Evolutionary conservation across 1,140 invertebrate genomes (phyloP), one percentile per base, ranked within the genome.

Genomic region (Choristoneura fumiferana): DNA sequence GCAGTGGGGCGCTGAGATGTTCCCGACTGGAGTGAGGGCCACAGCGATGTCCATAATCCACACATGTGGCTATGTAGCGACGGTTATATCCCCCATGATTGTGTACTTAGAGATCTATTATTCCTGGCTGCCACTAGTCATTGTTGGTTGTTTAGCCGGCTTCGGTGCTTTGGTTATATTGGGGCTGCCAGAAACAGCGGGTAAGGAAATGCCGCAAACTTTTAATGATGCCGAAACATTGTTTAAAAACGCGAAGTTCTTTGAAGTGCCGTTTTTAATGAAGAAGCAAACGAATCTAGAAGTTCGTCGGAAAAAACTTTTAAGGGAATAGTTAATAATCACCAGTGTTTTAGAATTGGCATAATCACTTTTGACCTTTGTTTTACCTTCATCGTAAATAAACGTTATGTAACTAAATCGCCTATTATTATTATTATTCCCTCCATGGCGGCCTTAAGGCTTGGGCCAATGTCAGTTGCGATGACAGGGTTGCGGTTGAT

Each of bases 161-260:
- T 83, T 91, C 8, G 94, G 94, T 34, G 94, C 93, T 33, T 58
- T 93, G 9, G 90, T 91, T 17, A 93, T 92, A 14, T 80, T 95
- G n/a, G 89, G 94, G 43, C 82, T 95, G 33, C 94, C 94, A 0
- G 94, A 95, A 84, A 95, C 94, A 1, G 85, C 94, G 34, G 92
- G 93, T 64, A 91, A 92, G 59, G 91, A 93, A 63, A 78, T 95
- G 57, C 94, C 94, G 18, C 93, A 95, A 80, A 94, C 93, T n/a
- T 84, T 94, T 55, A 91, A 93, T 65, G 93, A 94, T 76, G 93
- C 92, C 9, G 93, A 94, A 76, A 79, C 87, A 22, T 92, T 92
- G 69, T 90, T 10, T 13, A 1, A 22, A 12, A 22, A 12, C 29
- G 12, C n/a, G 17, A 52, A 49, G 38, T 54, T 45, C 18, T 62